A percentile compares a stretch with the other conserved stretches of the same genome.
phyloP scores from a whole-genome alignment of 2,113 vertebrate genomes.

The Butorides virescens region DNA sequence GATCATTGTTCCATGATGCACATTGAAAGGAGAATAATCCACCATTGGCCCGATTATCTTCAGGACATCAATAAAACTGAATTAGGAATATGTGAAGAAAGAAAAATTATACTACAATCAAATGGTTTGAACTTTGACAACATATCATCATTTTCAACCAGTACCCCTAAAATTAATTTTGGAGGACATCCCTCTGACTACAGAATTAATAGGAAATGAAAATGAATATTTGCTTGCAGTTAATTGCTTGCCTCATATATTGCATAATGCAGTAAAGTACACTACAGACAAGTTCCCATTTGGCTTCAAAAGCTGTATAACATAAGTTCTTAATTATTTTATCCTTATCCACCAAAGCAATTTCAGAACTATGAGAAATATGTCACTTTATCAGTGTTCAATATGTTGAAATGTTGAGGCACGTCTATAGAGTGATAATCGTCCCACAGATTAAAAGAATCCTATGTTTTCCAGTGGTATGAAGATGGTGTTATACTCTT shows the following conservation, averaged over 20 bases:
- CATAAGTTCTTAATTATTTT: conserved; percentile 21
- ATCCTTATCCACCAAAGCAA: not conserved
- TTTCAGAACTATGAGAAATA: not conserved
- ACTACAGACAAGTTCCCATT: not conserved
- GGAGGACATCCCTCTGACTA: not conserved
- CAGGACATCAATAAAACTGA: not conserved
- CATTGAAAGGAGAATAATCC: not conserved
- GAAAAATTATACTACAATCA: not conserved
- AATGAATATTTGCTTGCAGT: conserved; percentile 59
- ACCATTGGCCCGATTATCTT: not conserved
- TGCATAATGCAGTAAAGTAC: conserved; percentile 2
- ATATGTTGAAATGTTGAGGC: not conserved
- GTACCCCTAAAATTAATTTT: conserved; percentile 14
- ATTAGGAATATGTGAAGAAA: not conserved
- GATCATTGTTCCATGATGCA: not conserved
- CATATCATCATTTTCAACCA: not conserved
- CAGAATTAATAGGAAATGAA: conserved; percentile 48
- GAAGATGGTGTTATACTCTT: not conserved
- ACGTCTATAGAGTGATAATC: not conserved
- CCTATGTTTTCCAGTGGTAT: not conserved
- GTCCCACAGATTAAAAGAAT: not conserved
- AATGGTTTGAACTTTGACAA: not conserved
- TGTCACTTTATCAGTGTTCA: not conserved
- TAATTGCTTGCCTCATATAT: conserved; percentile 45
- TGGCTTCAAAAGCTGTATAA: not conserved